Base-by-base conservation (phyloP, 2,113 vertebrate species). In the Setophaga kirtlandii region DNA sequence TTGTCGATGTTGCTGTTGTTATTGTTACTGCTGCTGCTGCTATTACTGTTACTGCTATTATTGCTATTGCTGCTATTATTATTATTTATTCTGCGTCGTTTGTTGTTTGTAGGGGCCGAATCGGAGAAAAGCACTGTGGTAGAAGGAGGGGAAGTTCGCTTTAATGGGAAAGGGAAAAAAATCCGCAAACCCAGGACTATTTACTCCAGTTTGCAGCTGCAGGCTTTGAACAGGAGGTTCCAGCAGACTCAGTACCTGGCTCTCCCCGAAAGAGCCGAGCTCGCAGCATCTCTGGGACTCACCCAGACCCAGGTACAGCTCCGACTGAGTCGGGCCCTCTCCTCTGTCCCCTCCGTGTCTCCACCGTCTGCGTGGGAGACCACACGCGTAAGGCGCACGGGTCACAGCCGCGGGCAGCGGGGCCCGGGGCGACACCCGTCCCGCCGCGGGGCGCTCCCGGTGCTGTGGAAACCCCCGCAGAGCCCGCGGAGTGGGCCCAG, bases 111-210 rank as follows among this genome's bases (percentile, higher is more conserved):
- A 98, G 98, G 98, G 97, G 96, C 98, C 73, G 99, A 99, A 93
- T 96, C 99, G 21, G 99, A 99, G 98, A 99, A 99, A 97, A 99
- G 99, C 98, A 99, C 99, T 3, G 99, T 99, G 96, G 99, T 99
- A 95, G 99, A 99, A 98, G 99, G 99, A 67, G 99, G 99, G 65
- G 99, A 99, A 97, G 99, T 99, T 89, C 99, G 99, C 47, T 99
- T 99, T 97, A 99, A 99, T 93, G 99, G 99, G 35, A 99, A 99
- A 95, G 99, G 99, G 59, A 99, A 99, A 97, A 99, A 99, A 98
- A 99, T 99, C 63, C 99, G 99, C 85, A 99, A 99, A 97, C 99
- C 99, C 95, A 98, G 99, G 98, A 99, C 99, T 97, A 99, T 99
- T 96, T 99, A 99, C 97, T 99, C 99, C 94, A 99, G 99, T 98